Evolutionary conservation across 2,888 invertebrate species (phyloP), one percentile per base, ranked within the genome.

Genomic region (Andrena bucephala): DNA sequence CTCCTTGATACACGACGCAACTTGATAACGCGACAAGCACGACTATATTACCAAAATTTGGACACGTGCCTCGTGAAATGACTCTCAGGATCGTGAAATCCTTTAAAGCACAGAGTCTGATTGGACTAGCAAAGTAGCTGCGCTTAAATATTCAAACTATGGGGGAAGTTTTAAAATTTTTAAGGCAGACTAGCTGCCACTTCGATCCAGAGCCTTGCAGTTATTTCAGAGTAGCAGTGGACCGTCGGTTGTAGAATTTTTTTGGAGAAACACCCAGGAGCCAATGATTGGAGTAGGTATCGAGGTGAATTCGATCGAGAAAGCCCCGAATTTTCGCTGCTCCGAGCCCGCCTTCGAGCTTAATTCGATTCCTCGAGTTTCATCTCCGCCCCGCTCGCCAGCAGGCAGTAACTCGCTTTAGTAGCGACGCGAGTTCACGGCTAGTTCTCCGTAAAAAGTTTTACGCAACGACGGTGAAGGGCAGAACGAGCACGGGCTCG

Each of bases 361-460:
- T 70, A 59, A 70, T 60, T 70, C 59, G 54, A 70, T 70, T 59
- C 27, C 27, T n/a, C 57, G 10, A 29, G n/a, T 59, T 42, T 60
- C 48, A n/a, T 66, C 29, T 42, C 29, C 6, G 59, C 42, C 20
- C 2, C 0, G 16, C 31, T 33, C 27, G 16, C 16, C 20, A 2
- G 3, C 16, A 8, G 13, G n/a, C 20, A 5, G 8, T 76, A 72
- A 65, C n/a, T 31, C 31, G n/a, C 27, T 68, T 78, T 50, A 52
- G 29, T 50, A 63, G 70, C 66, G 54, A 3, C 20, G 2, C 48
- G 1, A 8, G n/a, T 54, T 65, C 42, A 10, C 29, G 24, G 42
- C n/a, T 59, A 71, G 16, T 13, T 29, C 7, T 10, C 27, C 29
- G 24, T 66, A 71, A 59, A 60, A 71, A 59, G 31, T 31, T 77